phyloP scores from a whole-genome alignment of 2,888 invertebrate species.

The Clepsis dumicolana region DNA sequence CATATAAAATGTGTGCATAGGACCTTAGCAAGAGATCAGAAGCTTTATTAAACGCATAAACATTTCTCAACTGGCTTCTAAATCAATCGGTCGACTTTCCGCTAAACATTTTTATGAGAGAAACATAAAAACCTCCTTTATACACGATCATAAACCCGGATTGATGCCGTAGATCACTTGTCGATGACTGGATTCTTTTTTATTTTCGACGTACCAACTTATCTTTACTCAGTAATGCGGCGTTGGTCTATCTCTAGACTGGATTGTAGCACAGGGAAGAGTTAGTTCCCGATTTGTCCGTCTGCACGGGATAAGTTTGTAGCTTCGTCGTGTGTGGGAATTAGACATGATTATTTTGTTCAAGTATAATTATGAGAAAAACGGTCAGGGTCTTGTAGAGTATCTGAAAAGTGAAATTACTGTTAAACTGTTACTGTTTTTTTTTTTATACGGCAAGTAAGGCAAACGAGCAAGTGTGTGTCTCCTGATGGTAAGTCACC shows the following conservation, averaged over 20 bases:
- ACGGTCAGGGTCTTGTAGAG: neutral
- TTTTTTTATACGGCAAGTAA: too few relatives aligned
- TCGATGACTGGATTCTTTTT: constrained; percentile 36
- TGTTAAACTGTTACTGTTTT: neutral
- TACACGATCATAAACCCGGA: constrained; percentile 39
- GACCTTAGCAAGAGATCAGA: constrained; percentile 12
- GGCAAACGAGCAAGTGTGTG: too few relatives aligned
- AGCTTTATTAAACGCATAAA: constrained; percentile 39
- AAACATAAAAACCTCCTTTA: constrained; percentile 41
- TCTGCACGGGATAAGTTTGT: neutral
- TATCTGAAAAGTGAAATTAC: neutral
- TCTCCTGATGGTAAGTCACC: too few relatives aligned
- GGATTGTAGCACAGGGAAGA: neutral
- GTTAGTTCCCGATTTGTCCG: neutral
- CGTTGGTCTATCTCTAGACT: neutral
- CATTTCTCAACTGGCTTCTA: constrained; percentile 40
- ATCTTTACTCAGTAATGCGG: neutral
- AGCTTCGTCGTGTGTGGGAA: neutral
- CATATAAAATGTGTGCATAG: neutral
- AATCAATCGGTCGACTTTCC: constrained; percentile 33
- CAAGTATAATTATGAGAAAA: constrained; percentile 3
- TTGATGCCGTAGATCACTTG: constrained; percentile 37
- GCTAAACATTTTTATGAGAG: constrained; percentile 41
- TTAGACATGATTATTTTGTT: neutral
- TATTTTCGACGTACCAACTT: constrained; percentile 32